phyloP scores from a whole-genome alignment of 1,140 invertebrate species.

The Vollenhovia emeryi region DNA sequence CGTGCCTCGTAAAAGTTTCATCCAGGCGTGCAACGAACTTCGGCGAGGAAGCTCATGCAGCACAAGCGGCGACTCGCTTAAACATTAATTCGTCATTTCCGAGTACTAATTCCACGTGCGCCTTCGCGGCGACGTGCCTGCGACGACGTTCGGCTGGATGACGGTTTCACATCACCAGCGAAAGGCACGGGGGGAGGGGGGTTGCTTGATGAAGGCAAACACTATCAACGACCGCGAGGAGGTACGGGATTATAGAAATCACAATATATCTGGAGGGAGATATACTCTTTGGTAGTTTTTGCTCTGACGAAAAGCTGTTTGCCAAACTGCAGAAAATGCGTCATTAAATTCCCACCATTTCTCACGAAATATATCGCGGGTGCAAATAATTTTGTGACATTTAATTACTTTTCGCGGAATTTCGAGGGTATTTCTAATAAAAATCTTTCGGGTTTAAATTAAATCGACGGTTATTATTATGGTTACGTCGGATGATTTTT shows the following conservation, averaged over 20 bases:
- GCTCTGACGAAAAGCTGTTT: background rate
- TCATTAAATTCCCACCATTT: background rate
- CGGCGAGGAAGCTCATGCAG: background rate
- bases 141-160: background rate
- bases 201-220: background rate
- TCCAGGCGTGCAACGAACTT: slow-evolving; percentile 38
- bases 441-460: slow-evolving; percentile 1
- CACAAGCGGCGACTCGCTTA: slow-evolving; percentile 27
- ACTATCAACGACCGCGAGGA: background rate
- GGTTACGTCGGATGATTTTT: slow-evolving; percentile 12
- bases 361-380: background rate
- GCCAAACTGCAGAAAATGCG: background rate
- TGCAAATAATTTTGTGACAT: background rate
- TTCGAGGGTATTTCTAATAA: background rate
- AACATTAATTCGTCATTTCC: slow-evolving; percentile 69
- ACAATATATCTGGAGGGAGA: background rate
- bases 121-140: slow-evolving; percentile 22
- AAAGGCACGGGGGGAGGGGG: background rate
- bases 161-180: background rate
- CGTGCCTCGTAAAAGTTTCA: slow-evolving; percentile 70
- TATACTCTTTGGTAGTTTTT: slow-evolving; percentile 5
- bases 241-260: slow-evolving; percentile 5
- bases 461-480: background rate
- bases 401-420: background rate
- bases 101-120: slow-evolving; percentile 63